These are phyloP conservation scores for Drosophila bipectinata DNA, from an alignment of 1,140 invertebrate species.

Conservation along the genomic window DNA sequence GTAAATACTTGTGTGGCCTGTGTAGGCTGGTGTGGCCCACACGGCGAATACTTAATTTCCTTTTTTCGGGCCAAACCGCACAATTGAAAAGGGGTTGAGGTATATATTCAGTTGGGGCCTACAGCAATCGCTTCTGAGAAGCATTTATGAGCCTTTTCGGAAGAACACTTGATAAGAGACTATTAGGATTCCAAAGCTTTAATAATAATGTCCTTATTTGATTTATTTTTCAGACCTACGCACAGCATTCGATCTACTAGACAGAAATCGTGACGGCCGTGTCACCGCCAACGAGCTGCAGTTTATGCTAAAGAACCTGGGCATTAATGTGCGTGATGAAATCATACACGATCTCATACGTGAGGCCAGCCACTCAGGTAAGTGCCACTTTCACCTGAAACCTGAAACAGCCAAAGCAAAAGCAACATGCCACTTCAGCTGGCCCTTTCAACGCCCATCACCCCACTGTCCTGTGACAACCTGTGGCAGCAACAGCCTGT, in stretches of 20 bases:
- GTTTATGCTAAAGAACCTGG: slow-evolving; percentile 90
- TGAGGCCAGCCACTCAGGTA: slow-evolving; percentile 88
- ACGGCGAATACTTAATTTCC: slow-evolving; percentile 38
- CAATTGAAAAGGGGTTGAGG: background rate
- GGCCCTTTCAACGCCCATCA: slow-evolving; percentile 7
- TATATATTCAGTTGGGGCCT: background rate
- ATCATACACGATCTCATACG: slow-evolving; percentile 88
- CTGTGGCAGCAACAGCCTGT: slow-evolving; percentile 11
- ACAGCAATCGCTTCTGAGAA: background rate
- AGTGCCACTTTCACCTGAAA: slow-evolving; percentile 53
- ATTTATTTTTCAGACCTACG: slow-evolving; percentile 87
- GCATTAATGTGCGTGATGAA: slow-evolving; percentile 89
- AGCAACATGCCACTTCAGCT: slow-evolving; percentile 26
- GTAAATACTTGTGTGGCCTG: slow-evolving; percentile 28
- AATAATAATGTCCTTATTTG: background rate
- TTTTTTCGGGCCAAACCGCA: slow-evolving; percentile 12
- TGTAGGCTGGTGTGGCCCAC: slow-evolving; percentile 8
- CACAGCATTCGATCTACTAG: slow-evolving; percentile 89
- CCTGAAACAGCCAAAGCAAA: slow-evolving; percentile 4
- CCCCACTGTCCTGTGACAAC: slow-evolving; percentile 15
- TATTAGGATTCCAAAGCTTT: background rate
- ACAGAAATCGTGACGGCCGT: slow-evolving; percentile 90
- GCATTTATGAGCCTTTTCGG: background rate
- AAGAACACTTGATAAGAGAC: background rate
- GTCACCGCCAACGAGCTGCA: slow-evolving; percentile 89